Evolutionary conservation across 2,113 vertebrate genomes (phyloP), one percentile per base, ranked within the genome.

Genomic region (Mirounga angustirostris): DNA sequence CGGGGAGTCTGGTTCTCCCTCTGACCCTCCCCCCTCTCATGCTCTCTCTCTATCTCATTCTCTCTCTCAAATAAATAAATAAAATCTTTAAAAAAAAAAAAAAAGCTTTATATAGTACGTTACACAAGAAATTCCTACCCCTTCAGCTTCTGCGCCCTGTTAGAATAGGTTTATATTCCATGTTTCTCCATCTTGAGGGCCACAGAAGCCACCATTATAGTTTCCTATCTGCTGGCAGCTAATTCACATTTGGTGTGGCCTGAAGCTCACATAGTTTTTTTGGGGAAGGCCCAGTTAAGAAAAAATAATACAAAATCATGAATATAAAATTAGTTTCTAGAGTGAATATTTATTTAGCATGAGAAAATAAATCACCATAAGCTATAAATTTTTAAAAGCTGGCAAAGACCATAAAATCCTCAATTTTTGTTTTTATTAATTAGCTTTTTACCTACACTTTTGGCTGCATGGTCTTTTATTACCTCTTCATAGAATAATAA

Each of bases 331-430:
- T 58, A 33, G 11, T 6, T 76, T 94, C 67, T 59, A 84, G 85
- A 76, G 36, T 73, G 56, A 91, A 76, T 78, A 81, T 94, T 88
- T 52, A 89, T 65, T 85, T 59, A 78, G 67, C 36, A 14, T 71
- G 6, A 85, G 79, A 94, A 88, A 88, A 88, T 59, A 87, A 76
- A 94, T 92, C 76, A 74, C 43, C 67, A 67, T 18, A 80, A 59
- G 16, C 69, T 71, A 85, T 71, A 90, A 28, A 71, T 80, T 86
- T 82, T 89, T 58, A 83, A 89, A 89, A 85, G 21, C 67, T 69
- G 43, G n/a, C 50, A 78, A 56, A 74, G 76, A 90, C 26, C 56
- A 19, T 22, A 78, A 95, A 83, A 78, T 71, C 50, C 13, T 43
- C 33, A 79, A 84, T 30, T 93, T 89, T 83, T 46, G 2, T 79